Conservation (phyloP, 2,797 vertebrate species). For the Vireo griseus region DNA sequence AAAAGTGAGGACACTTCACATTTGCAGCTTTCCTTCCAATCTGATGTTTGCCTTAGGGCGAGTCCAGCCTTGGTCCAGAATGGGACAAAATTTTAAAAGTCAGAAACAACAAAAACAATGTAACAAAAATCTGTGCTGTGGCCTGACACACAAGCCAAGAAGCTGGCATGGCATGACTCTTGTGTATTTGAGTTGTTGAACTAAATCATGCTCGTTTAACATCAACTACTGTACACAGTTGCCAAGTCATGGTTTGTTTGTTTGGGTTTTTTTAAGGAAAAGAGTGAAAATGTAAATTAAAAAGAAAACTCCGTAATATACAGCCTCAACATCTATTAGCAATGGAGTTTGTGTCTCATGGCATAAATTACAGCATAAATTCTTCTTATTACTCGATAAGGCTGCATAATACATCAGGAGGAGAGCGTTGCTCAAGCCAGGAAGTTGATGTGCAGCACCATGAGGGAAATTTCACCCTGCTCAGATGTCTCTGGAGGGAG, state of each 20-base stretch:
- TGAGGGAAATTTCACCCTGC: not conserved
- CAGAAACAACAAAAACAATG: not conserved
- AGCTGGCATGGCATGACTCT: not conserved
- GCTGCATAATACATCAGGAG: not conserved
- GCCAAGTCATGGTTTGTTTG: not conserved
- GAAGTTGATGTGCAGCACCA: fast-evolving
- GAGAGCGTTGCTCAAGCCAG: not conserved
- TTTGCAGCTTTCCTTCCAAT: not conserved
- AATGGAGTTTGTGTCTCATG: not conserved
- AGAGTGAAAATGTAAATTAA: not conserved
- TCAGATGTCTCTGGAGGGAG: not conserved
- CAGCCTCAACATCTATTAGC: not conserved
- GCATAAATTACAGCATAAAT: not conserved
- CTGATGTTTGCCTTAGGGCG: not conserved
- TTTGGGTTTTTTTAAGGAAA: not conserved
- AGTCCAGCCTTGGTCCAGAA: not conserved
- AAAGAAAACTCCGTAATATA: not conserved
- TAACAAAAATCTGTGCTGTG: not conserved
- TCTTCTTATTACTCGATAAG: not conserved
- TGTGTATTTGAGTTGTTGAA: not conserved
- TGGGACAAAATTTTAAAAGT: not conserved
- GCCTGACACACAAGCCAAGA: not conserved
- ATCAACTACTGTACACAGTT: not conserved
- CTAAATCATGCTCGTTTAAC: not conserved
- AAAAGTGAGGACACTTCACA: not conserved